A percentile compares a stretch with the other conserved stretches of the same genome.
These are phyloP conservation scores for Phengaris alcon DNA, from an alignment of 2,888 invertebrate genomes.

Conservation along the genomic window DNA sequence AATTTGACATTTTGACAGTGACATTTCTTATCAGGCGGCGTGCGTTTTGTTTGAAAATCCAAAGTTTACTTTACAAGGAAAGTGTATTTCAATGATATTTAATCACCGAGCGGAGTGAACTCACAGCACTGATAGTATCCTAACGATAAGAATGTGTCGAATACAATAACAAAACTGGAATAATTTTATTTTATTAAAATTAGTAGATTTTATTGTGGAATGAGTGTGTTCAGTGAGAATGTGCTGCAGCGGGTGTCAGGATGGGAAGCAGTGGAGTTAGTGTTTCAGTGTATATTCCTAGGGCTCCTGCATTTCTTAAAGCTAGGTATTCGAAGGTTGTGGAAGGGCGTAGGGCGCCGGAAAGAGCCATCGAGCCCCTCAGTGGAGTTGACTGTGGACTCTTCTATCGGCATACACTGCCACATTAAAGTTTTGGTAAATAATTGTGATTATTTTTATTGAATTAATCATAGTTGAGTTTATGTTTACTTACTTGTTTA, in stretches of 20 bases:
- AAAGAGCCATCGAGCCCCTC: conserved; percentile 50
- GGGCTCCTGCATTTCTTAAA: conserved; percentile 65
- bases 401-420: conserved; percentile 68
- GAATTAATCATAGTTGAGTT: background rate
- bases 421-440: conserved; percentile 71
- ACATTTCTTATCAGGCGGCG: conserved; percentile 13
- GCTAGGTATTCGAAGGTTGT: conserved; percentile 58
- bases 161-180: conserved; percentile 45
- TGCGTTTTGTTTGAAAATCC: conserved; percentile 33
- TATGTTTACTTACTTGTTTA: background rate
- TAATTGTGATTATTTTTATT: conserved; percentile 27
- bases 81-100: background rate
- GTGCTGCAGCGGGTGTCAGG: conserved; percentile 62
- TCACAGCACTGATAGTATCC: conserved; percentile 32
- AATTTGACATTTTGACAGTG: conserved; percentile 16
- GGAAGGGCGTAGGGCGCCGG: conserved; percentile 62
- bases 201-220: conserved; percentile 39
- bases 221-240: conserved; percentile 56
- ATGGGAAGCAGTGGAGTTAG: conserved; percentile 62
- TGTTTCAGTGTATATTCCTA: conserved; percentile 57
- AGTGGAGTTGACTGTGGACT: conserved; percentile 64
- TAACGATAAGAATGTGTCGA: conserved; percentile 54
- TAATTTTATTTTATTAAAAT: conserved; percentile 35
- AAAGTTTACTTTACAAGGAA: conserved; percentile 15
- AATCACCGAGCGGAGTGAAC: conserved; percentile 13